A percentile compares a stretch with the other conserved stretches of the same genome.
Evolutionary conservation across 2,113 vertebrate species (phyloP).

Genomic region (Hucho hucho): DNA sequence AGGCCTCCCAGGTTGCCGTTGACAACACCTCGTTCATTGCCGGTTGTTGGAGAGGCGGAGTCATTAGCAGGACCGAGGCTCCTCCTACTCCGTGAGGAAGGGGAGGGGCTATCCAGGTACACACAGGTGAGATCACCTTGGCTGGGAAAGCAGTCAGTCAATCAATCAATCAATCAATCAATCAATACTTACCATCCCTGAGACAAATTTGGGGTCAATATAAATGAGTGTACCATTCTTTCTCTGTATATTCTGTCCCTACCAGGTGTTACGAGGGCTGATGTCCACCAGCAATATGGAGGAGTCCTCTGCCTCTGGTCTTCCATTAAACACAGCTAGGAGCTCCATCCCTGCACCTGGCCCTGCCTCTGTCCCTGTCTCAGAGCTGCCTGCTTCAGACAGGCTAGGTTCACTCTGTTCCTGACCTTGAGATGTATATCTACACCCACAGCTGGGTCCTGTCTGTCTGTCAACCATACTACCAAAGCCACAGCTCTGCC

Average conservation of each 20-base stretch:
- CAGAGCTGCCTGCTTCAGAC: too few species aligned
- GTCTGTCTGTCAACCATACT: background rate
- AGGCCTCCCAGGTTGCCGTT: too few species aligned
- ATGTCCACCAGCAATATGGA: constrained; percentile 20
- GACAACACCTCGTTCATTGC: background rate
- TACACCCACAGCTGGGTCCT: background rate
- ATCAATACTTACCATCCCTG: too few species aligned
- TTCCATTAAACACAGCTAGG: constrained; percentile 19
- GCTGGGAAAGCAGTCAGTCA: background rate
- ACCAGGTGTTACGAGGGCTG: background rate
- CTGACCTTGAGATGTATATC: background rate
- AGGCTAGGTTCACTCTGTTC: background rate
- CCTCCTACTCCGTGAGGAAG: background rate
- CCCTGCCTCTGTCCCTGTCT: background rate
- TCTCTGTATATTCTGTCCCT: too few species aligned
- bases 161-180: too few species aligned
- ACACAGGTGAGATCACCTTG: background rate
- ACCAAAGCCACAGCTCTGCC: background rate
- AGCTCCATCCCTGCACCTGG: constrained; percentile 10
- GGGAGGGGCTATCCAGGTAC: background rate
- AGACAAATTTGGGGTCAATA: too few species aligned
- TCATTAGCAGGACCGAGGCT: background rate
- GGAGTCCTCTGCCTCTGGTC: constrained; percentile 4
- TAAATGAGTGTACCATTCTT: too few species aligned
- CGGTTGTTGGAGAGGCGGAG: background rate